Evolutionary conservation across 1,140 invertebrate species (phyloP).

Genomic region (Heterodera schachtii): DNA sequence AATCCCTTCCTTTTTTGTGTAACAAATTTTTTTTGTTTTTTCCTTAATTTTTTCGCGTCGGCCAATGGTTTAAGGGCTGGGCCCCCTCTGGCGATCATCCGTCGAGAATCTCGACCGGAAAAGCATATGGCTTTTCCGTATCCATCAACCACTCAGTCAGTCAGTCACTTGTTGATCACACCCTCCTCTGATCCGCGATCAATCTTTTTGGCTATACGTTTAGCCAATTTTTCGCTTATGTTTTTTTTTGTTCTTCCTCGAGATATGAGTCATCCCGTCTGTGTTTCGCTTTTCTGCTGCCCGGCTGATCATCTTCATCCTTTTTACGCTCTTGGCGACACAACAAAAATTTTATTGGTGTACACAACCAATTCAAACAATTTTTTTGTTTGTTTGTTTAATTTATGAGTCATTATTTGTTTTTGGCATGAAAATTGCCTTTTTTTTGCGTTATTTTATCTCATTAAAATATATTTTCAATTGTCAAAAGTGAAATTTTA

Average conservation of each 20-base stretch:
- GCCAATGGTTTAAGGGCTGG: no score
- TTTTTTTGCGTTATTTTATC: no score
- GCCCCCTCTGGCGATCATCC: neutral
- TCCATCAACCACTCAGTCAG: no score
- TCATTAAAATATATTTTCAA: no score
- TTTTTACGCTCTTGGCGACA: no score
- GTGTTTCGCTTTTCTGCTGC: neutral
- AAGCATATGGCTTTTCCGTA: neutral
- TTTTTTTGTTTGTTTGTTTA: no score
- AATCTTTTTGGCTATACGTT: constrained; percentile 1
- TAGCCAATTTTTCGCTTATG: neutral
- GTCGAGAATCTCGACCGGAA: neutral
- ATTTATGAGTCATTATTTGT: no score
- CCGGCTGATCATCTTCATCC: no score
- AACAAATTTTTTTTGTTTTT: neutral
- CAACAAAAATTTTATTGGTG: no score
- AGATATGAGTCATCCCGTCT: neutral
- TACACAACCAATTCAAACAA: no score
- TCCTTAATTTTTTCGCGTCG: neutral
- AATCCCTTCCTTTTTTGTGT: neutral
- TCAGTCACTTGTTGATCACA: neutral
- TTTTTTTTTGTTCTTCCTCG: neutral
- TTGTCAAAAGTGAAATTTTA: no score
- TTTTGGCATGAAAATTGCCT: no score
- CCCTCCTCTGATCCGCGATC: neutral